Base-by-base conservation (phyloP, 2,113 vertebrate species). In the Salminus brasiliensis region DNA sequence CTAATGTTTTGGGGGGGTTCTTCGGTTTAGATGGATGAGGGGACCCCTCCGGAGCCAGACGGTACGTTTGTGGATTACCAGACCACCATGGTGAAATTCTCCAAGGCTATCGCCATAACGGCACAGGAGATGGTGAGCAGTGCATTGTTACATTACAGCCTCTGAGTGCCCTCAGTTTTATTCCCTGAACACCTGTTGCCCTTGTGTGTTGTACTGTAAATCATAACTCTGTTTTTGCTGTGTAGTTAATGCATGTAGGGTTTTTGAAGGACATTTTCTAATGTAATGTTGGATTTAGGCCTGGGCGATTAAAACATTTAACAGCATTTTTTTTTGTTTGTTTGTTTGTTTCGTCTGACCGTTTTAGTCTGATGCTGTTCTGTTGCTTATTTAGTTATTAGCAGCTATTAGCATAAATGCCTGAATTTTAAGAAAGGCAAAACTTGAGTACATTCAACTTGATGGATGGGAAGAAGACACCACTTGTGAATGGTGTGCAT, bases 1-100 rank as follows among this genome's bases (percentile, higher is more conserved):
- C 11, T 11, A 45, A 27, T 55, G 72, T 76, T 16, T 30, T 1
- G 30, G 69, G 18, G 62, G 13, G 45, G 18, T 73, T 69, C 8
- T 1, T 45, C 78, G 9, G 66, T 16, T 32, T 80, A 99, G 98
- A 88, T 99, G 90, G 97, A 97, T 87, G 98, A 98, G 89, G 97
- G 97, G 76, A 95, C 96, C 0, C 97, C 96, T 34, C 95, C 96
- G 27, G 97, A 99, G 85, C 94, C 96, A 0, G 95, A 96, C 70
- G 97, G 97, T 69, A 97, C 95, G 0, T 99, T 98, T 85, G 98
- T 99, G 43, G 98, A 99, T 88, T 99, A 97, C 89, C 98, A 99
- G 92, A 99, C 98, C 15, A 98, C 97, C 0, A 98, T 97, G 91
- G 98, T 99, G 80, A 99, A 98, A 89, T 98, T 95, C 66, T 98